Percentiles rank a stretch among this genome's conserved stretches.
These are phyloP conservation scores for Microtus montanus DNA, from an alignment of 2,113 vertebrate genomes.

Conservation along the genomic window DNA sequence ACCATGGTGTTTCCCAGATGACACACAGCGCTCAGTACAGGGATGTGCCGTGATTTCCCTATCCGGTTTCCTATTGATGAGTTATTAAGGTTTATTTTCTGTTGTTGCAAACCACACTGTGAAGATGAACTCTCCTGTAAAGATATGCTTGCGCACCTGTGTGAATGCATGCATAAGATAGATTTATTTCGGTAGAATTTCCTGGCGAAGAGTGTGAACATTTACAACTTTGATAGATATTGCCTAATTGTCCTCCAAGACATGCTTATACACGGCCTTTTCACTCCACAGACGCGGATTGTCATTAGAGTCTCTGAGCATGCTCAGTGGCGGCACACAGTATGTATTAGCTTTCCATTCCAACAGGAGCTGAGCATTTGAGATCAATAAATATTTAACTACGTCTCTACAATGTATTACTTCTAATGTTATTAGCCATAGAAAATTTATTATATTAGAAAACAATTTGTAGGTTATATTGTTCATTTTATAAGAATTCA, in stretches of 20 bases:
- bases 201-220: neutral
- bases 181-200: constrained; percentile 20
- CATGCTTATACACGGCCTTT: neutral
- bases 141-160: neutral
- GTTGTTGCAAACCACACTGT: neutral
- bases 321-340: neutral
- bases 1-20: neutral
- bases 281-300: neutral
- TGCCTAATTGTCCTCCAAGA: neutral
- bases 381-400: constrained; percentile 54
- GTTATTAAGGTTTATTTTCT: neutral
- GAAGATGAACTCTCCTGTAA: neutral
- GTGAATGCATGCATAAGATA: neutral
- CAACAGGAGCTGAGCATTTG: constrained; percentile 34
- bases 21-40: neutral
- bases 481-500: constrained; percentile 41
- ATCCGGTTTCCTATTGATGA: neutral
- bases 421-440: constrained; percentile 14
- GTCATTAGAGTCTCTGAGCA: neutral
- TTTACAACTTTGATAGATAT: neutral
- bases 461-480: constrained; percentile 45
- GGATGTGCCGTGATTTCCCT: neutral
- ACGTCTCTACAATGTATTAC: constrained; percentile 24
- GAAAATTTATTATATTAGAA: constrained; percentile 28
- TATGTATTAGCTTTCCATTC: neutral